A percentile compares a stretch with the other conserved stretches of the same genome.
Conservation (phyloP, 1,140 invertebrate genomes). For the Listronotus bonariensis region DNA sequence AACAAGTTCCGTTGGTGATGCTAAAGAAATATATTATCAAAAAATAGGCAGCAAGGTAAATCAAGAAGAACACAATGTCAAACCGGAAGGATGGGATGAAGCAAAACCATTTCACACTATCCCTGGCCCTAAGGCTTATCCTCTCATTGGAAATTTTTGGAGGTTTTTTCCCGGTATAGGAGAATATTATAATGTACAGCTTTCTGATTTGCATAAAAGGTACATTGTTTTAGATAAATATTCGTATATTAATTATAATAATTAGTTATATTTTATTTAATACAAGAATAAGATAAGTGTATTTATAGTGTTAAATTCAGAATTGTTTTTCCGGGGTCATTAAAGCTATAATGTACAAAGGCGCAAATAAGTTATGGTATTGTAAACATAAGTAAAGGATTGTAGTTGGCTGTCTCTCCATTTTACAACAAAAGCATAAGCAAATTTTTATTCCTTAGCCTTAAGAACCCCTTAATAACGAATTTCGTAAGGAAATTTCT, state of each 20-base stretch:
- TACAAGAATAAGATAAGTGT: too few relatives aligned
- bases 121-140: constrained; percentile 57
- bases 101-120: constrained; percentile 57
- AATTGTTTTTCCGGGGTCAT: too few relatives aligned
- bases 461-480: too few relatives aligned
- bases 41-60: constrained; percentile 9
- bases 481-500: too few relatives aligned
- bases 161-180: constrained; percentile 44
- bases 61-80: constrained; percentile 13
- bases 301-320: too few relatives aligned
- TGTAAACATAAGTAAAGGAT: too few relatives aligned
- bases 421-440: too few relatives aligned
- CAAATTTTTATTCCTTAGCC: too few relatives aligned
- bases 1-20: not conserved
- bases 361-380: too few relatives aligned
- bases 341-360: too few relatives aligned
- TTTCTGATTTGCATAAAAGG: constrained; percentile 32
- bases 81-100: constrained; percentile 42
- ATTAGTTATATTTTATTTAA: too few relatives aligned
- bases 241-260: not conserved
- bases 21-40: constrained; percentile 24
- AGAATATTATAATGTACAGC: constrained; percentile 33
- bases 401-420: too few relatives aligned
- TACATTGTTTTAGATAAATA: constrained; percentile 18
- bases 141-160: constrained; percentile 56